Base-by-base conservation (phyloP, 2,113 vertebrate species). In the Nettapus auritus region DNA sequence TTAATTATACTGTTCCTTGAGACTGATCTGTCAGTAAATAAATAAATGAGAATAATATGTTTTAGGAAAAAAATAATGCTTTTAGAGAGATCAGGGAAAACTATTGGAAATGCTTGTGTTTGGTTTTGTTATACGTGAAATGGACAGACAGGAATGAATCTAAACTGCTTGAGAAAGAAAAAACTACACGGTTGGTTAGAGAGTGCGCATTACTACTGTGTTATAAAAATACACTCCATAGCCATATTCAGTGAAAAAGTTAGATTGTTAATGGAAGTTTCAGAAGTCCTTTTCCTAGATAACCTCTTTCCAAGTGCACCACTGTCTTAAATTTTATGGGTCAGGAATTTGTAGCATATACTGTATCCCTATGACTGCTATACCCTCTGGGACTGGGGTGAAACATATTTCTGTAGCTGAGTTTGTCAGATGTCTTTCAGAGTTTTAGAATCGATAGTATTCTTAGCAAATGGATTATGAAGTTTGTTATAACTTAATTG, bases 371-470 rank as follows among this genome's bases (percentile, higher is more conserved):
- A n/a, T 15, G 5, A 33, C 19, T 74, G 13, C 82, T 78, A 46
- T 28, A 8, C 23, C 48, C 53, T 8, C 28, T 52, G 4, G 16
- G 33, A 4, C 25, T 48, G 46, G 3, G 34, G 52, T 28, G 17
- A 59, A 64, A 60, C 0, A 0, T 63, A 26, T n/a, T 85, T 82
- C 34, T 48, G 0, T 11, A 46, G 11, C 3, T 53, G 23, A 81
- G 15, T 52, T 77, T 70, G 10, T 29, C 53, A 56, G 22, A 59
- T 63, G 90, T 50, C 46, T 46, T 86, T 77, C 31, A 64, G 50
- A 40, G 78, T 92, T 93, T 81, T 21, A 36, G 60, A 91, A 70
- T 42, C 3, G 2, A 81, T 80, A 68, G 25, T 73, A 53, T 48
- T 64, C 25, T 74, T 64, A 78, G 33, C 23, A 52, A 74, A 69